Percentiles rank a stretch among this genome's conserved stretches.
Evolutionary conservation across 1,140 invertebrate species (phyloP).

Genomic region (Dendrolimus punctatus): DNA sequence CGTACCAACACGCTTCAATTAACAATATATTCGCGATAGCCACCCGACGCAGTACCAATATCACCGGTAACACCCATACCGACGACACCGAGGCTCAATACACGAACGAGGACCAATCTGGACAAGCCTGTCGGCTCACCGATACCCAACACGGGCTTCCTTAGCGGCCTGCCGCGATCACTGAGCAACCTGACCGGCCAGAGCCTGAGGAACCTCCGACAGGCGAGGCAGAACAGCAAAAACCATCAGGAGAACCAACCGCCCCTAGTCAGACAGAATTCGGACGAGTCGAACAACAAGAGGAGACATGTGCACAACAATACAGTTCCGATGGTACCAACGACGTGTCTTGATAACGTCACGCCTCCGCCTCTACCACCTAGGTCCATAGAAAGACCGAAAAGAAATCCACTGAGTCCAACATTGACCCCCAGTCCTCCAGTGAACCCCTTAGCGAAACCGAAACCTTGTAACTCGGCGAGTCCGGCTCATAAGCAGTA

Average conservation of each 20-base stretch:
- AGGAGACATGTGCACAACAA: constrained; percentile 34
- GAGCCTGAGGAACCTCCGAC: constrained; percentile 49
- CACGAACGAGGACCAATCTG: constrained; percentile 7
- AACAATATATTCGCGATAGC: not conserved
- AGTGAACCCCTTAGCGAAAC: constrained; percentile 29
- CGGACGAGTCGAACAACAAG: constrained; percentile 31
- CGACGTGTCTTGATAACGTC: constrained; percentile 64
- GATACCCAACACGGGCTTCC: constrained; percentile 37
- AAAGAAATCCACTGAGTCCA: constrained; percentile 22
- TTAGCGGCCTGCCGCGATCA: constrained; percentile 72
- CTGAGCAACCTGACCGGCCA: constrained; percentile 71
- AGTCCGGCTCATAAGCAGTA: constrained; percentile 22
- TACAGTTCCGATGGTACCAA: constrained; percentile 47
- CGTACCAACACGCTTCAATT: not conserved
- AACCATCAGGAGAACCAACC: constrained; percentile 26
- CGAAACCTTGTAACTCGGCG: constrained; percentile 19
- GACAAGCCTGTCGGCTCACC: constrained; percentile 21
- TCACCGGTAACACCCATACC: constrained; percentile 12
- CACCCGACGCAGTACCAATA: not conserved
- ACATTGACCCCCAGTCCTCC: constrained; percentile 7
- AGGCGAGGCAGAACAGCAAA: constrained; percentile 25
- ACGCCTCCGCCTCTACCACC: constrained; percentile 69
- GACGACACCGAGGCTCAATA: constrained; percentile 28
- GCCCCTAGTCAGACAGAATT: constrained; percentile 38
- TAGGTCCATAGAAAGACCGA: constrained; percentile 41